Evolutionary conservation across 2,113 vertebrate genomes (phyloP).

Genomic region (Pituophis catenifer): DNA sequence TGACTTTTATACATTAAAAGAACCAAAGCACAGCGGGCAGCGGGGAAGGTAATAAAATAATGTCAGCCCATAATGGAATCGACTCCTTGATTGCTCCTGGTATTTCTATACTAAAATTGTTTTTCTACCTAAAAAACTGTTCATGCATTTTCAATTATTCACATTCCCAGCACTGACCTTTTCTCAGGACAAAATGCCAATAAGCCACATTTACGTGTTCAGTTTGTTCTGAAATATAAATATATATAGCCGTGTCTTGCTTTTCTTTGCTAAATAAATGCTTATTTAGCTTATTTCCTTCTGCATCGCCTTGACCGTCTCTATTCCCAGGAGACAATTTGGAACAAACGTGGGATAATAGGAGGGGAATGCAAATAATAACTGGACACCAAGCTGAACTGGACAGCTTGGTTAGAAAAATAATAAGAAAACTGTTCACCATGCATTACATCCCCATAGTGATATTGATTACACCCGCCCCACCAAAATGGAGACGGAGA

Average conservation of each 20-base stretch:
- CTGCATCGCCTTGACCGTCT: not conserved
- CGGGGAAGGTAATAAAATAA: not conserved
- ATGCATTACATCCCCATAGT: not conserved
- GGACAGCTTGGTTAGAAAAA: not conserved
- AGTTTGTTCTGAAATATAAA: not conserved
- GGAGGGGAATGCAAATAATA: not conserved
- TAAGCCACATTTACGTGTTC: not conserved
- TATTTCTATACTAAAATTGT: not conserved
- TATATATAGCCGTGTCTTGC: too few species aligned
- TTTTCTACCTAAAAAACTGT: not conserved
- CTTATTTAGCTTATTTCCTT: not conserved
- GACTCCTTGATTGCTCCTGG: not conserved
- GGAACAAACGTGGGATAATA: not conserved
- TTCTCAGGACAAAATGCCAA: not conserved
- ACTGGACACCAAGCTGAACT: not conserved
- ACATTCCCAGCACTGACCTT: not conserved
- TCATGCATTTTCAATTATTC: not conserved
- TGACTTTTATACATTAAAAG: not conserved
- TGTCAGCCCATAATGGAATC: not conserved
- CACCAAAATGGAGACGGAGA: not conserved
- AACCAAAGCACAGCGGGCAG: not conserved
- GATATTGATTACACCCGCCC: not conserved
- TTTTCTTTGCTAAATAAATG: too few species aligned
- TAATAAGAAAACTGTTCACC: not conserved
- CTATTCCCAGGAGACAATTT: not conserved